Conservation (phyloP, 2,797 vertebrate genomes). For the Propithecus deckenii region DNA sequence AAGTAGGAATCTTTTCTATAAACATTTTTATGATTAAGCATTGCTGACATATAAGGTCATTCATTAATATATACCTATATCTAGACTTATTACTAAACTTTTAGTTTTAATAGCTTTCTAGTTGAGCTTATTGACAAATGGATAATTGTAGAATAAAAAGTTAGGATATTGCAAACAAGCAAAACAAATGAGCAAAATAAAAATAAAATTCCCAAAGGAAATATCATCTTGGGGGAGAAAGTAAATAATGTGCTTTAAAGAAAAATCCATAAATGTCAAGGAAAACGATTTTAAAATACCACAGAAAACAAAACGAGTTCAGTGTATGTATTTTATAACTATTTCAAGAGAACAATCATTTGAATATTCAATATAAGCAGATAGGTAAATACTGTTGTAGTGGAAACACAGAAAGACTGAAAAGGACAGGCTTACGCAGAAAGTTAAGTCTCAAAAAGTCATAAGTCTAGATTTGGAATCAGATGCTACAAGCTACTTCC, state of each 20-base stretch:
- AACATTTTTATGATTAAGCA: neutral
- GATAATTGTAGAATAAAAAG: neutral
- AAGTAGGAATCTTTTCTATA: neutral
- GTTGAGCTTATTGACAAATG: neutral
- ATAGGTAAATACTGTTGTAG: neutral
- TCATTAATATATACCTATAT: neutral
- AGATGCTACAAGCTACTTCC: neutral
- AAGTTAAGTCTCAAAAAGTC: constrained; percentile 52
- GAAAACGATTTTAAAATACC: neutral
- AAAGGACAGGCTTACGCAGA: neutral
- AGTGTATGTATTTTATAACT: constrained; percentile 4
- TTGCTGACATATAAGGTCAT: neutral
- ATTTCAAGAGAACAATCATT: neutral
- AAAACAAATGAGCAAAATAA: neutral
- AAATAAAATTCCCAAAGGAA: neutral
- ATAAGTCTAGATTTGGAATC: neutral
- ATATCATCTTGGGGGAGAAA: neutral
- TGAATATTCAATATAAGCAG: neutral
- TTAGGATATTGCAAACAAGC: neutral
- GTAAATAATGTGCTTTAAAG: neutral
- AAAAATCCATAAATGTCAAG: neutral
- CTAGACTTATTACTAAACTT: neutral
- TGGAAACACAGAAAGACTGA: neutral
- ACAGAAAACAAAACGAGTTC: neutral
- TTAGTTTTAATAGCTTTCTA: constrained; percentile 3